Base-by-base conservation (phyloP, 2,113 vertebrate genomes). In the Syngnathus scovelli region DNA sequence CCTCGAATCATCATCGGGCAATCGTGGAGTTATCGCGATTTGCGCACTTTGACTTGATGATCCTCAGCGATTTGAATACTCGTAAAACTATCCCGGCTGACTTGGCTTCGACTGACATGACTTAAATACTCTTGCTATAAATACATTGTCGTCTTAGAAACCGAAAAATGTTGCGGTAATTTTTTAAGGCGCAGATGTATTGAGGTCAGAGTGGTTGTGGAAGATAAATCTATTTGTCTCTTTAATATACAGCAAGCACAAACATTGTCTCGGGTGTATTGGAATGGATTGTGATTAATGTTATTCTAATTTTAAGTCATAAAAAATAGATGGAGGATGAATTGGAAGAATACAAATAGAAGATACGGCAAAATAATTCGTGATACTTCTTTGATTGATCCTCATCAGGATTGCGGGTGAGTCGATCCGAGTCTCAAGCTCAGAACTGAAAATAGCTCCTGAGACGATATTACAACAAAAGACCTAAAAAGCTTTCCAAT, bases 151-250 rank as follows among this genome's bases (percentile, higher is more conserved):
- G 7, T 60, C 16, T 10, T 38, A 10, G 18, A n/a, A 16, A 19
- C 4, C 27, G 36, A 58, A 36, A 58, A 36, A 18, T 58, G 55
- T 36, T 59, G 56, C 56, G 19, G 56, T 59, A 41, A 19, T 61
- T 61, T 13, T 46, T 63, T 63, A 63, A 33, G 23, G 21, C 61
- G 33, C 3, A 46, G 43, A 46, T 44, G 61, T 63, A 63, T 63
- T 63, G 43, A 63, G 43, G 61, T 46, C 41, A 48, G 3, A 16
- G 43, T 1, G 18, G 61, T 46, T 46, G 41, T 63, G 61, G 41
- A 12, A 44, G 21, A 63, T 43, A 63, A 33, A 63, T 63, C 6
- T 48, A 63, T 44, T 48, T 63, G 21, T 63, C 59, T 63, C 43
- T 27, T 63, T 23, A 63, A 27, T 63, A 6, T 33, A 66, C 18